These are phyloP conservation scores for Chromobotia macracanthus DNA, from an alignment of 2,797 vertebrate species.

Conservation along the genomic window DNA sequence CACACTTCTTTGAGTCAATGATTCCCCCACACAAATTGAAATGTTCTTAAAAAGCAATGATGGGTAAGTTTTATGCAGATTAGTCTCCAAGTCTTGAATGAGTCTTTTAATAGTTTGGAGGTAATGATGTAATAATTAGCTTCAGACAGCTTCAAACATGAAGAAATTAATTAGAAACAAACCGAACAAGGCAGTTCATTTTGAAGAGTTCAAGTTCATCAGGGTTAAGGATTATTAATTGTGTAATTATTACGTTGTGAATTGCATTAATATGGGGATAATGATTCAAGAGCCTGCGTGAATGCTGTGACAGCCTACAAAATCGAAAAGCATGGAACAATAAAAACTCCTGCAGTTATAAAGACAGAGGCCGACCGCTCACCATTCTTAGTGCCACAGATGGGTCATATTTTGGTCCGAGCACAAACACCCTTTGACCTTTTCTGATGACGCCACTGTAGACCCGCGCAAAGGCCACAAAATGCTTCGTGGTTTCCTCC, in stretches of 20 bases:
- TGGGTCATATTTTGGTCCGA: constrained; percentile 95
- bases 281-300: neutral
- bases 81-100: constrained; percentile 12
- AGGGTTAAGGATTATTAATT: constrained; percentile 48
- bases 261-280: constrained; percentile 29
- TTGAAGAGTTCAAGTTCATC: constrained; percentile 28
- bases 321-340: neutral
- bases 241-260: constrained; percentile 32
- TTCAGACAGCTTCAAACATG: constrained; percentile 37
- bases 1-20: too few relatives aligned
- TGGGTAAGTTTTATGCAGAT: constrained; percentile 2
- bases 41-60: constrained; percentile 7
- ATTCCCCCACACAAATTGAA: neutral
- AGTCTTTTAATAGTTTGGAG: constrained; percentile 32
- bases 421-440: constrained; percentile 87
- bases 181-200: constrained; percentile 22
- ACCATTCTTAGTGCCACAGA: constrained; percentile 82
- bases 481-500: constrained; percentile 80
- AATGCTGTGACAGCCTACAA: neutral
- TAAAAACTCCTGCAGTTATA: neutral
- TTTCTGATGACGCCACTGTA: constrained; percentile 86
- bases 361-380: constrained; percentile 54
- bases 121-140: constrained; percentile 44
- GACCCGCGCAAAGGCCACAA: constrained; percentile 92
- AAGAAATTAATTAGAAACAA: constrained; percentile 39